A percentile compares a stretch with the other conserved stretches of the same genome.
These are phyloP conservation scores for Alectoris magna DNA, from an alignment of 2,797 vertebrate species.

Conservation along the genomic window DNA sequence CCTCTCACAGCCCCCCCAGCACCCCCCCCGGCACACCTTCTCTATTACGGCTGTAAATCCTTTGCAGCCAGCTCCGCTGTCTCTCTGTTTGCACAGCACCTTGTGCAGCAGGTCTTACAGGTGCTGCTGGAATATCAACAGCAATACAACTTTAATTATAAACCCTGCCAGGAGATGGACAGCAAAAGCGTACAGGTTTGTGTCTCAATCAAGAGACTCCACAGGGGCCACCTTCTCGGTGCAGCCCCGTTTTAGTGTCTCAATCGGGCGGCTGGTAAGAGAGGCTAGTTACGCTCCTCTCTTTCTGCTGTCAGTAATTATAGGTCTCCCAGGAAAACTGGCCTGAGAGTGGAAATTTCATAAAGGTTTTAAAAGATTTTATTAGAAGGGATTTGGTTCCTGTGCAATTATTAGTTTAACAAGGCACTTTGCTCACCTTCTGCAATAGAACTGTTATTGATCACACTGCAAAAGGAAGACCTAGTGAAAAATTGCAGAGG, in stretches of 20 bases:
- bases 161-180: constrained; percentile 26
- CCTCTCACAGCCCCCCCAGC: not conserved
- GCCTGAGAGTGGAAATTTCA: constrained; percentile 41
- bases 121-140: constrained; percentile 51
- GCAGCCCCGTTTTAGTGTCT: not conserved
- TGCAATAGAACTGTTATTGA: constrained; percentile 38
- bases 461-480: constrained; percentile 6
- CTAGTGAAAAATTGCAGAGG: not conserved
- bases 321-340: constrained; percentile 31
- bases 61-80: not conserved
- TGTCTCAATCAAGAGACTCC: constrained; percentile 47
- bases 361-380: constrained; percentile 61
- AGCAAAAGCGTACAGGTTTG: not conserved
- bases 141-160: constrained; percentile 35
- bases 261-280: not conserved
- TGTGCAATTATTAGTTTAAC: constrained; percentile 58
- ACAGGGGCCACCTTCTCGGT: not conserved
- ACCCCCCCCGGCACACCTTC: not conserved
- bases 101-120: not conserved
- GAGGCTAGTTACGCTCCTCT: constrained; percentile 9
- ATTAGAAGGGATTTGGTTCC: constrained; percentile 54
- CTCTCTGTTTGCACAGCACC: constrained; percentile 56
- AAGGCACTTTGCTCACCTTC: constrained; percentile 32
- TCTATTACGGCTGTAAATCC: constrained; percentile 7
- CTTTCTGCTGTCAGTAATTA: constrained; percentile 27